Evolutionary conservation across 2,888 invertebrate species (phyloP).

Genomic region (Polyommatus icarus): DNA sequence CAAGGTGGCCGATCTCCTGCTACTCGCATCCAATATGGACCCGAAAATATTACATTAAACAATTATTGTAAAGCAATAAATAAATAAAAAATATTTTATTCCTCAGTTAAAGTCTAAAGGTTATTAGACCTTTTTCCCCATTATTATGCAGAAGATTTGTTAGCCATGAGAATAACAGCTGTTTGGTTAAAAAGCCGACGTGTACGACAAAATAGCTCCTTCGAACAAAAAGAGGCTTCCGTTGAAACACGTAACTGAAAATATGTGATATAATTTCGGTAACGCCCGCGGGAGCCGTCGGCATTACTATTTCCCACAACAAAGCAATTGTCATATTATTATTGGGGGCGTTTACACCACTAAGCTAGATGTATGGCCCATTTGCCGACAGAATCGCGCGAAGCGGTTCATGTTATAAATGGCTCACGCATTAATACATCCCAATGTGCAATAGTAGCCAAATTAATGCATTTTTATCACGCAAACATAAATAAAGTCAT

Average conservation of each 20-base stretch:
- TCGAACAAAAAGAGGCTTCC: slow-evolving; percentile 12
- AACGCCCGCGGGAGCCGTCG: slow-evolving; percentile 33
- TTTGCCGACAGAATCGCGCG: slow-evolving; percentile 67
- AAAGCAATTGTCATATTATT: slow-evolving; percentile 69
- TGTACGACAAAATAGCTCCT: background rate
- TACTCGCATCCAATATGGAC: too few species aligned
- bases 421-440: slow-evolving; percentile 62
- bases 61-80: too few species aligned
- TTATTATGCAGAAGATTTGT: background rate
- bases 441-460: slow-evolving; percentile 60
- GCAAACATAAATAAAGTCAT: slow-evolving; percentile 35
- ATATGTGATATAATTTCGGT: slow-evolving; percentile 31
- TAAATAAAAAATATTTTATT: too few species aligned
- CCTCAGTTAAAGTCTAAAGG: too few species aligned
- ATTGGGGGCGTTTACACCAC: slow-evolving; percentile 70
- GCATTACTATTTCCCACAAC: slow-evolving; percentile 42
- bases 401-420: slow-evolving; percentile 68
- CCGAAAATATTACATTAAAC: too few species aligned
- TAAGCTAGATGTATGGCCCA: slow-evolving; percentile 75
- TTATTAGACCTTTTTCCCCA: too few species aligned
- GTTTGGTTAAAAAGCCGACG: background rate
- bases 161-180: background rate
- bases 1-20: too few species aligned
- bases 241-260: background rate
- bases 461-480: slow-evolving; percentile 46